Evolutionary conservation across 1,140 invertebrate genomes (phyloP), one percentile per base, ranked within the genome.

Genomic region (Drosophila setifemur): DNA sequence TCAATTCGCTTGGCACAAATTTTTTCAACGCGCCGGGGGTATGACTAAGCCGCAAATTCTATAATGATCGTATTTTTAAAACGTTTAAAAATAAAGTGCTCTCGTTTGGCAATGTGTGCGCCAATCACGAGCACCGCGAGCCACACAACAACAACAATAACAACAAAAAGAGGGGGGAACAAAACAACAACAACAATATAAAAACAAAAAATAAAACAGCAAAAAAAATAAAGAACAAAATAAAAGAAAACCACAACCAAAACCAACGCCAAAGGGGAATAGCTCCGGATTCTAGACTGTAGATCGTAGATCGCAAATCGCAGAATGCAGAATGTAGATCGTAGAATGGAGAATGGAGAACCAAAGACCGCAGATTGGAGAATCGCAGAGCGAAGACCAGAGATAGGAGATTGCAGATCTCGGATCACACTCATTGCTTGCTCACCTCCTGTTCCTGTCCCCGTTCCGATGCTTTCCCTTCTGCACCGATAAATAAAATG

Each of bases 61-160:
- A 81, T 82, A 81, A 81, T 81, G 58, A 73, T 81, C 61, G 60
- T 85, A 86, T 85, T 85, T 85, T 85, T 85, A 86, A 85, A 85
- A 75, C 75, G 57, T 85, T 85, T 85, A 85, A 86, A 85, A 85
- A 85, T 85, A 85, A 85, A 85, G 81, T 86, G 81, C 75, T 85
- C 81, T 85, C 81, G 81, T 85, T 85, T 86, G 81, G 67, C 81
- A 86, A 85, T 79, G 75, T 85, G 57, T 86, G 81, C 81, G 79
- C 79, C 79, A 85, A 85, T 85, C 79, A 86, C 81, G 66, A 85
- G 79, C 60, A 54, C 60, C 64, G 33, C 16, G 19, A 55, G 31
- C 53, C 28, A 31, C 25, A 49, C 43, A 45, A n/a, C 42, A n/a
- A 23, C 3, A 21, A 45, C 12, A 43, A 21, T 12, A 16, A 42